Evolutionary conservation across 2,888 invertebrate genomes (phyloP), one percentile per base, ranked within the genome.

Genomic region (Polydrusus tereticollis): DNA sequence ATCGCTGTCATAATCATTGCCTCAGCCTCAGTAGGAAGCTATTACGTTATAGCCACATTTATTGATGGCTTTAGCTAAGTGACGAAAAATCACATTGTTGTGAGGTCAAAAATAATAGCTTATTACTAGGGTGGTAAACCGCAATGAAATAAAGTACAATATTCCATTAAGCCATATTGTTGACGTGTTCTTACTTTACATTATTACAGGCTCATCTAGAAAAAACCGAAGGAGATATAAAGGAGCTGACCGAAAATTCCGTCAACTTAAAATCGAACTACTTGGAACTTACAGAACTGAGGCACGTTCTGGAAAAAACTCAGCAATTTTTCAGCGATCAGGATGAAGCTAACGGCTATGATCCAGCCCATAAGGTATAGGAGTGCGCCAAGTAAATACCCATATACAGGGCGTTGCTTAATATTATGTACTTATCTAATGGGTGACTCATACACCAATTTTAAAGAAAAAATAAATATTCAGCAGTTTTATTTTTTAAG

Each of bases 151-250:
- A n/a, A n/a, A n/a, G n/a, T n/a, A n/a, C n/a, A n/a, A n/a, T n/a
- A n/a, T n/a, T n/a, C n/a, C n/a, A n/a, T n/a, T n/a, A n/a, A n/a
- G n/a, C n/a, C n/a, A n/a, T n/a, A n/a, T n/a, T n/a, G n/a, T n/a
- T n/a, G n/a, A n/a, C n/a, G n/a, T n/a, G n/a, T n/a, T n/a, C n/a
- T n/a, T n/a, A n/a, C n/a, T n/a, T n/a, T n/a, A n/a, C n/a, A n/a
- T 66, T 59, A 33, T 75, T 75, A 12, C 47, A 95, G 91, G 94
- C 95, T 0, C 95, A 96, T 78, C 90, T 98, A 83, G 98, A 99
- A 86, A 97, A 97, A 87, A 94, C 97, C 20, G 98, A 99, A 85
- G 94, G 94, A 78, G 98, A 99, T 86, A 92, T 99, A 77, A 89
- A 95, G 64, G 98, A 98, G 86, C 89, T 99, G 75, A 96, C 96